These are phyloP conservation scores for Furnarius figulus DNA, from an alignment of 2,113 vertebrate genomes.

Conservation along the genomic window DNA sequence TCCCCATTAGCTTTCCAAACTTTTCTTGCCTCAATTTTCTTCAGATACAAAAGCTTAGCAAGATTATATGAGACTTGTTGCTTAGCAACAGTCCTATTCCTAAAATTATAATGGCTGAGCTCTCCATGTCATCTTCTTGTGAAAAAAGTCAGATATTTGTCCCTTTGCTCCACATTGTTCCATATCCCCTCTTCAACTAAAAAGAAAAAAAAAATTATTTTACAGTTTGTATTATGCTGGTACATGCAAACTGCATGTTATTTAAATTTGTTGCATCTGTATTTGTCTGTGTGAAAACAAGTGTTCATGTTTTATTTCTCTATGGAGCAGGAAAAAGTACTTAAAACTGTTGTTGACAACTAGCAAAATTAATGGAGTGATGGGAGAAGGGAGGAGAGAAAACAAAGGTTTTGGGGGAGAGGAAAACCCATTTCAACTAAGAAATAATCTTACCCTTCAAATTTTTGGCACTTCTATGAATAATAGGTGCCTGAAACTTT, in stretches of 20 bases:
- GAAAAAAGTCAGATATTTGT: slow-evolving; percentile 14
- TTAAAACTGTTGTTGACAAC: not conserved
- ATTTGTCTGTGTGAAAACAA: not conserved
- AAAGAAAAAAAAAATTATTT: not conserved
- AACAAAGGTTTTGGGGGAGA: not conserved
- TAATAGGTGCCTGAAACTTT: not conserved
- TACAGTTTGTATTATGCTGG: not conserved
- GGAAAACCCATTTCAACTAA: not conserved
- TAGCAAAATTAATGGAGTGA: not conserved
- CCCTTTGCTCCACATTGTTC: not conserved
- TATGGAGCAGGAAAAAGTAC: not conserved
- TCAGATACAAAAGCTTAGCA: slow-evolving; percentile 61
- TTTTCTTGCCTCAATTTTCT: slow-evolving; percentile 72
- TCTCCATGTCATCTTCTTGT: not conserved
- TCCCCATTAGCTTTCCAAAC: slow-evolving; percentile 76
- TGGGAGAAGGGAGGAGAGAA: not conserved
- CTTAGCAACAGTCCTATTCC: slow-evolving; percentile 72
- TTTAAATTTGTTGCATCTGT: not conserved
- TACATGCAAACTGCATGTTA: not conserved
- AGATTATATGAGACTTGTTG: slow-evolving; percentile 69
- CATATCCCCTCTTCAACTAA: not conserved
- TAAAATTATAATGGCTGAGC: slow-evolving; percentile 30
- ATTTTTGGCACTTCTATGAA: not conserved
- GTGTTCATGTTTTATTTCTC: not conserved
- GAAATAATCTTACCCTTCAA: not conserved